phyloP scores from a whole-genome alignment of 1,140 invertebrate species.

The Nasonia giraulti region DNA sequence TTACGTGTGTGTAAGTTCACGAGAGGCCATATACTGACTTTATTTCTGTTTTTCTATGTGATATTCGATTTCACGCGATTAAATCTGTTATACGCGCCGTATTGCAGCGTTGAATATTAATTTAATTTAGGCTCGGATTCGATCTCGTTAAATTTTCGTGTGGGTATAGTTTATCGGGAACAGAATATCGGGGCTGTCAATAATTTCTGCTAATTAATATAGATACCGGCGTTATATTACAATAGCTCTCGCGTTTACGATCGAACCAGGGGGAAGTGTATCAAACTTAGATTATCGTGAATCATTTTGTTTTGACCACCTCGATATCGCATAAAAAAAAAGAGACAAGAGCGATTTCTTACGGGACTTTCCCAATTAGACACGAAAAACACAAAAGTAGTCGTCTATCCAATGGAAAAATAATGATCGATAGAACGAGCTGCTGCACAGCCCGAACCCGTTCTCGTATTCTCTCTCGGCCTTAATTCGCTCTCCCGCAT shows the following conservation, averaged over 20 bases:
- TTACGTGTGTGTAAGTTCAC: background rate
- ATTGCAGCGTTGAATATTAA: background rate
- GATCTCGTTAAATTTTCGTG: background rate
- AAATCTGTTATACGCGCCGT: too few species aligned
- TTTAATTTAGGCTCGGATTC: background rate
- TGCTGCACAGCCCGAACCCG: background rate
- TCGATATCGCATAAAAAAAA: too few species aligned
- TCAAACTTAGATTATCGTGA: too few species aligned
- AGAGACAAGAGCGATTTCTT: background rate
- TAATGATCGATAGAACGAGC: background rate
- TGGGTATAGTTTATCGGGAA: background rate
- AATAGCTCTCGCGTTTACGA: background rate
- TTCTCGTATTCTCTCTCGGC: background rate
- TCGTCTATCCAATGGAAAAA: background rate
- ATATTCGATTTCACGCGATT: too few species aligned
- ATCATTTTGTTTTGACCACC: too few species aligned
- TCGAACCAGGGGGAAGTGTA: too few species aligned
- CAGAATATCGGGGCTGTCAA: background rate
- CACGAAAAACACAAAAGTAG: background rate
- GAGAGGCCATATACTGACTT: background rate
- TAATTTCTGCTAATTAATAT: background rate
- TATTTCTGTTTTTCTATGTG: too few species aligned
- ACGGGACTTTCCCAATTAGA: background rate
- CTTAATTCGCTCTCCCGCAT: constrained; percentile 13
- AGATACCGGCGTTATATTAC: background rate